Base-by-base conservation (phyloP, 2,113 vertebrate genomes). In the Ageneiosus marmoratus region DNA sequence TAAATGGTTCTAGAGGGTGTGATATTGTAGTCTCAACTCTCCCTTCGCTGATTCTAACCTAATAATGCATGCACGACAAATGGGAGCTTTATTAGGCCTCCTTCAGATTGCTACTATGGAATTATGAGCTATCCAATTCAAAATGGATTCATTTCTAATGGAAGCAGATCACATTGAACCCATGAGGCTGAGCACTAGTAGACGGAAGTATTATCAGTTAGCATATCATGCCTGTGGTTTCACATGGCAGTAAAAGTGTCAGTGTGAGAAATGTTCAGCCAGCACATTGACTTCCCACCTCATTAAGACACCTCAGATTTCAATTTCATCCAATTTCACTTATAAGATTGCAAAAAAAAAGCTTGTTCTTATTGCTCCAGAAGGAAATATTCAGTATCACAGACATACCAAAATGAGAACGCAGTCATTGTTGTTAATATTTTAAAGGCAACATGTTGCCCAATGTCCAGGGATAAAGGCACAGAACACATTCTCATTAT, bases 201-300 rank as follows among this genome's bases (percentile, higher is more conserved):
- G 81, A 88, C 51, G 74, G 79, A 86, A 85, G 82, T 87, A 84
- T 86, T 77, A 88, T 87, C 88, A 85, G 88, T 89, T 87, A 87
- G 85, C 88, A 84, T 79, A 83, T 89, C 86, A 88, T 88, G 83
- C 83, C 41, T 77, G 76, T 88, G 87, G 81, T 90, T 90, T 86
- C 29, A 63, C 84, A 73, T 53, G 80, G 84, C 62, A 72, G 86
- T 89, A 83, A 86, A 86, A 82, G 86, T 87, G 86, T 89, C 88
- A 89, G 80, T 16, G 63, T 88, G 88, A 91, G 81, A 75, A 77
- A 91, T 86, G 81, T 69, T 67, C 73, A 22, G 81, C 37, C 41
- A 78, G 41, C 77, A 80, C 82, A 55, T 3, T 88, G 78, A 80
- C 87, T 87, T 79, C 78, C 86, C 77, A 77, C 84, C 86, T 91